These are phyloP conservation scores for Loriculus beryllinus DNA, from an alignment of 2,797 vertebrate species.

Conservation along the genomic window DNA sequence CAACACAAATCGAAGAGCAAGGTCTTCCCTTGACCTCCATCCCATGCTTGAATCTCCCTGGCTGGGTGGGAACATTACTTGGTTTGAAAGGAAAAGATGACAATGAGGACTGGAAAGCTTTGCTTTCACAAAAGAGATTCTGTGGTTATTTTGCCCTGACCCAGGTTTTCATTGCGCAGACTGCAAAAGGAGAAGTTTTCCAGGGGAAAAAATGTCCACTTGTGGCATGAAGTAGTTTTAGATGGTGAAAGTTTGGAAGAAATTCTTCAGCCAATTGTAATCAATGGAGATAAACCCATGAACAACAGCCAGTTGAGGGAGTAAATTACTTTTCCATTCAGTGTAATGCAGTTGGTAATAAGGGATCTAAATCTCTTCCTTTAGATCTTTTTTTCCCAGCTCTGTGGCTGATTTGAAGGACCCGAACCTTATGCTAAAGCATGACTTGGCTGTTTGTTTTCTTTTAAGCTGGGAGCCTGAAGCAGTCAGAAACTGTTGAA, in stretches of 20 bases:
- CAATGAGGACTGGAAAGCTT: not conserved
- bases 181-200: not conserved
- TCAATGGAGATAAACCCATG: not conserved
- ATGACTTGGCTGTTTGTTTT: not conserved
- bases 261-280: not conserved
- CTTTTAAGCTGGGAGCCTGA: not conserved
- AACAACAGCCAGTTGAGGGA: not conserved
- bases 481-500: not conserved
- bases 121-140: not conserved
- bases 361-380: not conserved
- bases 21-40: slow-evolving; percentile 42
- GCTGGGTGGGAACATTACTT: not conserved
- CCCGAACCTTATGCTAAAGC: not conserved
- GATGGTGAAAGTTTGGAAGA: not conserved
- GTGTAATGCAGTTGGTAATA: not conserved
- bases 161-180: not conserved
- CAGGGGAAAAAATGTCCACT: not conserved
- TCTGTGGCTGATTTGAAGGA: not conserved
- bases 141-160: not conserved
- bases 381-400: not conserved
- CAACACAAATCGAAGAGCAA: not conserved
- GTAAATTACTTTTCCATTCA: not conserved
- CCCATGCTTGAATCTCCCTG: not conserved
- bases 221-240: not conserved
- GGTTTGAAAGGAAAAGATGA: not conserved